A percentile compares a stretch with the other conserved stretches of the same genome.
These are phyloP conservation scores for Leptopilina syphax DNA, from an alignment of 2,888 invertebrate species.

Conservation along the genomic window DNA sequence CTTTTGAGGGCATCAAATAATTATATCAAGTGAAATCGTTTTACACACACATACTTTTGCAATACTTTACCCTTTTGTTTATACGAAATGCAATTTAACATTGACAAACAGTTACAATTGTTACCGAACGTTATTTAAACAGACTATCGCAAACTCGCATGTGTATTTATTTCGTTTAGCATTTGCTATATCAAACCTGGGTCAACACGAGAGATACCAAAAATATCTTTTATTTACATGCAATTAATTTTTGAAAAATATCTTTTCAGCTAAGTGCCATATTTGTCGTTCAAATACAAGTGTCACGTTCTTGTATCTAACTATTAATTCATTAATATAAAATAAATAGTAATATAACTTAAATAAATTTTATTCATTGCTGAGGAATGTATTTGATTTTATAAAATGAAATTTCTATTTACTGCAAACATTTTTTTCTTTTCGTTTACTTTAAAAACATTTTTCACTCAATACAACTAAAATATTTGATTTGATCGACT, in stretches of 20 bases:
- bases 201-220: neutral
- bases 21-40: conserved; percentile 33
- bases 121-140: conserved; percentile 10
- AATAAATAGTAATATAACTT: too few species aligned
- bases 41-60: conserved; percentile 8
- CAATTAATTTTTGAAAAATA: conserved; percentile 3
- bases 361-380: too few species aligned
- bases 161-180: conserved; percentile 10
- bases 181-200: neutral
- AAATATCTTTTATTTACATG: neutral
- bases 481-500: too few species aligned
- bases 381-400: too few species aligned
- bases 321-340: too few species aligned
- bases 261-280: neutral
- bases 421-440: too few species aligned
- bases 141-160: neutral
- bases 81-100: conserved; percentile 16
- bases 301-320: too few species aligned
- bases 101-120: conserved; percentile 20
- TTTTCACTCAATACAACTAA: too few species aligned
- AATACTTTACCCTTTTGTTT: neutral
- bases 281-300: too few species aligned
- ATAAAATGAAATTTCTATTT: too few species aligned
- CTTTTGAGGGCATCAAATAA: conserved; percentile 23
- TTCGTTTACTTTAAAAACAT: too few species aligned